phyloP scores from a whole-genome alignment of 2,113 vertebrate species.

The Bubo blakistoni region DNA sequence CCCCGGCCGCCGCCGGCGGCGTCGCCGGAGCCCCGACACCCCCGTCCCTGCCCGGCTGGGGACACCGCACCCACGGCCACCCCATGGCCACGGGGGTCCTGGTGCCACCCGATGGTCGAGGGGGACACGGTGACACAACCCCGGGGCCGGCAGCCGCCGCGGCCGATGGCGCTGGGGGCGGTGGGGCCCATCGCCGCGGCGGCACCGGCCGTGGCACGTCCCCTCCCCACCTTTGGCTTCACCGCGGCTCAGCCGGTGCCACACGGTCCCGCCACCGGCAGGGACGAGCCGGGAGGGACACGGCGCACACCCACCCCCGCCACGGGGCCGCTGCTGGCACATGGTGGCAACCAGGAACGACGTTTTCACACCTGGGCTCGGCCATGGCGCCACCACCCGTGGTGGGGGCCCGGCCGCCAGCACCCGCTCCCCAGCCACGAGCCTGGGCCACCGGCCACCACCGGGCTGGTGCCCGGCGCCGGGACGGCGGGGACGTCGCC shows the following conservation, averaged over 20 bases:
- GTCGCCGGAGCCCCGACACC: background rate
- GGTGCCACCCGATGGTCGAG: too few relatives aligned
- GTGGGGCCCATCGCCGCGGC: too few relatives aligned
- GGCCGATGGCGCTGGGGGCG: background rate
- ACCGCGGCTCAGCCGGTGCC: background rate
- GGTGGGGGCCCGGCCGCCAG: too few relatives aligned
- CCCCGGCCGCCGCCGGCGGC: background rate
- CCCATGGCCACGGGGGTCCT: background rate
- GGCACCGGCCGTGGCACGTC: background rate
- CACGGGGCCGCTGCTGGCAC: background rate
- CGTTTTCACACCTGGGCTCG: background rate
- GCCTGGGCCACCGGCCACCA: too few relatives aligned
- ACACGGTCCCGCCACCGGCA: rapidly evolving
- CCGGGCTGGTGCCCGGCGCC: too few relatives aligned
- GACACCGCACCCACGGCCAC: background rate
- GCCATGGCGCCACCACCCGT: too few relatives aligned
- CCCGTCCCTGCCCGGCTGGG: background rate
- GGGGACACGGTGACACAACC: background rate
- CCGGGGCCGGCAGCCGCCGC: background rate
- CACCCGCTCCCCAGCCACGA: too few relatives aligned
- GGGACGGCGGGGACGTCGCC: too few relatives aligned
- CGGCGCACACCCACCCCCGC: too few relatives aligned
- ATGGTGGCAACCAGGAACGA: background rate
- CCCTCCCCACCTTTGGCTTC: background rate
- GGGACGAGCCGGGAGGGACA: too few relatives aligned